Evolutionary conservation across 2,888 invertebrate species (phyloP).

Genomic region (Rhagonycha fulva): DNA sequence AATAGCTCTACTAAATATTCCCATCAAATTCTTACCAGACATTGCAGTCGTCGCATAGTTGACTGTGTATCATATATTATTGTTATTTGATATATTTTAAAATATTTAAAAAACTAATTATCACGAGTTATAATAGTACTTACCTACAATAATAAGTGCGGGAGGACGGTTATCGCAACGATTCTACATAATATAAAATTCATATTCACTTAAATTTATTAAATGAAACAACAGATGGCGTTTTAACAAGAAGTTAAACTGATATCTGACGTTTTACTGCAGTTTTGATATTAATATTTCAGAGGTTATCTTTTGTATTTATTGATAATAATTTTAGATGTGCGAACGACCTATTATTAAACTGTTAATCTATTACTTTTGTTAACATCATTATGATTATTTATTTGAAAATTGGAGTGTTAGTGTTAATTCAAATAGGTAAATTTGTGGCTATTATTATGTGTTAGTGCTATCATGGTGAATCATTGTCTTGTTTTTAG

Average conservation of each 20-base stretch:
- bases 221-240: not conserved
- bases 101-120: too few species aligned
- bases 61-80: too few species aligned
- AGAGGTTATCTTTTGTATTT: not conserved
- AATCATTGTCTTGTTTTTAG: not conserved
- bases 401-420: not conserved
- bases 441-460: not conserved
- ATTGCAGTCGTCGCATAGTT: too few species aligned
- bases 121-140: too few species aligned
- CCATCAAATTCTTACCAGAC: too few species aligned
- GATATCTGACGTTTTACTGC: not conserved
- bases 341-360: not conserved
- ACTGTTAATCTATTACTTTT: not conserved
- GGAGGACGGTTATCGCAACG: too few species aligned
- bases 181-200: too few species aligned
- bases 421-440: not conserved
- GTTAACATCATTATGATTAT: not conserved
- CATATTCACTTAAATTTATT: too few species aligned
- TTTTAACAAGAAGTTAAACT: not conserved
- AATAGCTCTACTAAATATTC: too few species aligned
- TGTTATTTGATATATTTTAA: too few species aligned
- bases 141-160: too few species aligned
- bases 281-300: not conserved
- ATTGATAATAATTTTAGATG: not conserved
- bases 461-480: not conserved